Evolutionary conservation across 1,140 invertebrate species (phyloP).

Genomic region (Plutomurus gul): DNA sequence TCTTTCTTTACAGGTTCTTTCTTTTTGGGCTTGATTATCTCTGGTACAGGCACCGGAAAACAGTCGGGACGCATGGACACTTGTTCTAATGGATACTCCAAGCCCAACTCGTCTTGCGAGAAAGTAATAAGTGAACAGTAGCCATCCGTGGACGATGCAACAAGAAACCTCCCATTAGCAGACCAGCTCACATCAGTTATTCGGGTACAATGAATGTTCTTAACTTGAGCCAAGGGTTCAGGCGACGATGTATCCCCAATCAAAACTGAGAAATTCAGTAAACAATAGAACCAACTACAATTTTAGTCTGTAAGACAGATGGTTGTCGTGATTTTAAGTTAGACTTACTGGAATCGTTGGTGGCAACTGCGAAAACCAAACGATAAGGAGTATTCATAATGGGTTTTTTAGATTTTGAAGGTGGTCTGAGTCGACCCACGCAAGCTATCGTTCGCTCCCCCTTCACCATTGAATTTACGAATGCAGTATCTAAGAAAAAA

Average conservation of each 20-base stretch:
- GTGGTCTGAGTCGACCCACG: constrained; percentile 39
- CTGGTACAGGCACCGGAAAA: neutral
- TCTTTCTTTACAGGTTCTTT: constrained; percentile 10
- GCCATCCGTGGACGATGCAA: constrained; percentile 92
- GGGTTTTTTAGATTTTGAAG: neutral
- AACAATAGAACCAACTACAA: neutral
- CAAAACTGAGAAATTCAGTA: constrained; percentile 37
- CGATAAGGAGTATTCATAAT: constrained; percentile 71
- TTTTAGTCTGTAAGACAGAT: neutral
- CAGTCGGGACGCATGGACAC: neutral
- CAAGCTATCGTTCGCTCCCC: constrained; percentile 43
- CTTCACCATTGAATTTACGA: constrained; percentile 42
- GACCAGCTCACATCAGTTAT: constrained; percentile 93
- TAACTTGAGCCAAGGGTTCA: constrained; percentile 79
- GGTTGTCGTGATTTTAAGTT: constrained; percentile 65
- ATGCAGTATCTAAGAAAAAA: constrained; percentile 31
- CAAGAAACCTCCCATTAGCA: constrained; percentile 75
- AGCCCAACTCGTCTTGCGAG: constrained; percentile 77
- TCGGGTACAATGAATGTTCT: constrained; percentile 91
- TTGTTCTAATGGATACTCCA: neutral
- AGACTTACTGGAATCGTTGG: constrained; percentile 77
- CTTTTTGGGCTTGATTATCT: neutral
- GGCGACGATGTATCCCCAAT: constrained; percentile 80
- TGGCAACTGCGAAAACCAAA: constrained; percentile 87
- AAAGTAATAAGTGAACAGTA: constrained; percentile 92